A percentile compares a stretch with the other conserved stretches of the same genome.
Conservation (phyloP, 2,113 vertebrate species). For the Zosterops lateralis region DNA sequence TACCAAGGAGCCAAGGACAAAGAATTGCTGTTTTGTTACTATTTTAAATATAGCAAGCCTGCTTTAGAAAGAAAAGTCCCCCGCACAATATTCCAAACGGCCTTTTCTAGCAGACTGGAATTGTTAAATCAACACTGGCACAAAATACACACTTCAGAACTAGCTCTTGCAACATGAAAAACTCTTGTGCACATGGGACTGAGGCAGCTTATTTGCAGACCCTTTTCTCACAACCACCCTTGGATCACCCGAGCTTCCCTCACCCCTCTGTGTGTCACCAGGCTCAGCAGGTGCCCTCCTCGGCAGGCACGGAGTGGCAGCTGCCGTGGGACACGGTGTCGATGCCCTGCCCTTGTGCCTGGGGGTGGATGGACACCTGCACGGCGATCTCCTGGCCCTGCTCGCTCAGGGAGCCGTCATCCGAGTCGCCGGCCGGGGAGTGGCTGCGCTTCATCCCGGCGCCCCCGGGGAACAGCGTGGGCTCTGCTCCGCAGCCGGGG, state of each 20-base stretch:
- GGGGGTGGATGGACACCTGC: constrained; percentile 79
- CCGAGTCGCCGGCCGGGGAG: constrained; percentile 75
- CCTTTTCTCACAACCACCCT: not conserved
- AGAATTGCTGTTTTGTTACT: not conserved
- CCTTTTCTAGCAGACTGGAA: not conserved
- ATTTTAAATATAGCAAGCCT: not conserved
- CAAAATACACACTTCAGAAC: not conserved
- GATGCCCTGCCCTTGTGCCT: constrained; percentile 59
- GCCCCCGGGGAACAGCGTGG: constrained; percentile 61
- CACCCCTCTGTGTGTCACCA: not conserved
- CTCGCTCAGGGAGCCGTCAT: constrained; percentile 73
- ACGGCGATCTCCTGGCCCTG: constrained; percentile 80
- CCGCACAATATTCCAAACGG: not conserved
- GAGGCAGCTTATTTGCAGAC: constrained; percentile 7
- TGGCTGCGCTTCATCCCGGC: constrained; percentile 69
- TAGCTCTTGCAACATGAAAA: constrained; percentile 20
- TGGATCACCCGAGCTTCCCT: not conserved
- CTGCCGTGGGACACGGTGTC: constrained; percentile 72
- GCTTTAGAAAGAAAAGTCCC: constrained; percentile 9
- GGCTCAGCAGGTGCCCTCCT: constrained; percentile 59
- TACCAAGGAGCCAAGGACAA: not conserved
- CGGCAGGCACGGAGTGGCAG: constrained; percentile 61
- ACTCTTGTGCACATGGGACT: constrained; percentile 3
- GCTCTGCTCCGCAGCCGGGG: constrained; percentile 46
- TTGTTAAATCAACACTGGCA: not conserved